Conservation (phyloP, 1,140 invertebrate genomes). For the Diabrotica undecimpunctata region DNA sequence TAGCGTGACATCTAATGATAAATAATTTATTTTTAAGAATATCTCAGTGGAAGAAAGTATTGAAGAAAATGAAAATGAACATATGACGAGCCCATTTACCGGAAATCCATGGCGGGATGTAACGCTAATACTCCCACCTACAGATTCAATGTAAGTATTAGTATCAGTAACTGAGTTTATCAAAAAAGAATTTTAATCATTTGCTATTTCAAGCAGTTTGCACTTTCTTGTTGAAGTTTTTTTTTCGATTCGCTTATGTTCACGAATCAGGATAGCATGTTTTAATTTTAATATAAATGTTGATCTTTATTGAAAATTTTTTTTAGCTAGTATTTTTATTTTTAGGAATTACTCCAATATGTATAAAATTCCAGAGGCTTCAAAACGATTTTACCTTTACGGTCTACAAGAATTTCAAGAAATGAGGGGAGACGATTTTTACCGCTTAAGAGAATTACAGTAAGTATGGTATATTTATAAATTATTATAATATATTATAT, state of each 20-base stretch:
- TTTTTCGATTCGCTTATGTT: no score
- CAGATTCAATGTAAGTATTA: neutral
- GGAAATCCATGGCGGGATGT: constrained; percentile 22
- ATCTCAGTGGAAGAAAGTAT: constrained; percentile 8
- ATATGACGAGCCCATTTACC: constrained; percentile 29
- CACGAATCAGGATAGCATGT: no score
- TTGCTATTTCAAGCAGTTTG: no score
- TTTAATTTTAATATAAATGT: no score
- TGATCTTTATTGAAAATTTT: no score
- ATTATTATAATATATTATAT: neutral
- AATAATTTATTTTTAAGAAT: constrained; percentile 9
- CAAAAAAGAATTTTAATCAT: no score
- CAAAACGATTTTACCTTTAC: constrained; percentile 3
- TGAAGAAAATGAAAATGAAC: neutral
- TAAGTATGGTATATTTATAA: constrained; percentile 5
- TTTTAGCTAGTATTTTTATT: constrained; percentile 8
- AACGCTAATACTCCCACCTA: constrained; percentile 8
- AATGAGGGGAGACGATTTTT: constrained; percentile 1
- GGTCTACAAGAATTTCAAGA: constrained; percentile 7
- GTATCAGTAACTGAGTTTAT: no score
- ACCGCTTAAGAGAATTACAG: neutral
- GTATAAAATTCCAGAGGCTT: constrained; percentile 11
- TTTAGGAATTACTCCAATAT: neutral
- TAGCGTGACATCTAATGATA: neutral
- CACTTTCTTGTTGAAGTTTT: no score